A percentile compares a stretch with the other conserved stretches of the same genome.
These are phyloP conservation scores for Leistus spinibarbis DNA, from an alignment of 2,888 invertebrate genomes.

Conservation along the genomic window DNA sequence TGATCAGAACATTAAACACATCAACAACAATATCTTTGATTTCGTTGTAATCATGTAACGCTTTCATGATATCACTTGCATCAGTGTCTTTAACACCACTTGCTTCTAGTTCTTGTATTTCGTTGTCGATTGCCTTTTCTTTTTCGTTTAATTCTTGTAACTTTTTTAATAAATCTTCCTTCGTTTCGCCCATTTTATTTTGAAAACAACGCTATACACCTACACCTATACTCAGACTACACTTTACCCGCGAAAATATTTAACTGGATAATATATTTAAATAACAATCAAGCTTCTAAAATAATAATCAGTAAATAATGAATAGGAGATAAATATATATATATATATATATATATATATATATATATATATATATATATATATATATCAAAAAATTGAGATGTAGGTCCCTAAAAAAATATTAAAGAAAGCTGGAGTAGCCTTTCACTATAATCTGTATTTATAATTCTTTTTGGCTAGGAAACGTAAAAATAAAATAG, in stretches of 20 bases:
- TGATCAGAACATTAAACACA: constrained; percentile 20
- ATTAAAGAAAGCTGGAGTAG: too few relatives aligned
- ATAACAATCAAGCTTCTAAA: not conserved
- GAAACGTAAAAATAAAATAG: too few relatives aligned
- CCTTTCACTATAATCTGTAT: too few relatives aligned
- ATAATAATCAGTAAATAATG: too few relatives aligned
- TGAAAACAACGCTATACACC: not conserved
- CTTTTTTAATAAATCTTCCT: constrained; percentile 13
- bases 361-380: too few relatives aligned
- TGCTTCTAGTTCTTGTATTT: constrained; percentile 13
- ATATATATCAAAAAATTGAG: too few relatives aligned
- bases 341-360: too few relatives aligned
- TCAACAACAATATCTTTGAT: constrained; percentile 19
- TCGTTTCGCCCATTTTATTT: constrained; percentile 4
- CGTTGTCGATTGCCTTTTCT: constrained; percentile 10
- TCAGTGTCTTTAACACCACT: constrained; percentile 24
- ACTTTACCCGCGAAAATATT: not conserved
- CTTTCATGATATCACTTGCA: constrained; percentile 27
- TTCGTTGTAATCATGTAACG: constrained; percentile 28
- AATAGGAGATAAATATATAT: too few relatives aligned
- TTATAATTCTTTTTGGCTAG: too few relatives aligned
- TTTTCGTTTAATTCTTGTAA: constrained; percentile 12
- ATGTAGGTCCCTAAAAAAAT: too few relatives aligned
- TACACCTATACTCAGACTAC: not conserved
- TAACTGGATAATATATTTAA: not conserved